Evolutionary conservation across 2,113 vertebrate genomes (phyloP).

Genomic region (Ceyx cyanopectus): DNA sequence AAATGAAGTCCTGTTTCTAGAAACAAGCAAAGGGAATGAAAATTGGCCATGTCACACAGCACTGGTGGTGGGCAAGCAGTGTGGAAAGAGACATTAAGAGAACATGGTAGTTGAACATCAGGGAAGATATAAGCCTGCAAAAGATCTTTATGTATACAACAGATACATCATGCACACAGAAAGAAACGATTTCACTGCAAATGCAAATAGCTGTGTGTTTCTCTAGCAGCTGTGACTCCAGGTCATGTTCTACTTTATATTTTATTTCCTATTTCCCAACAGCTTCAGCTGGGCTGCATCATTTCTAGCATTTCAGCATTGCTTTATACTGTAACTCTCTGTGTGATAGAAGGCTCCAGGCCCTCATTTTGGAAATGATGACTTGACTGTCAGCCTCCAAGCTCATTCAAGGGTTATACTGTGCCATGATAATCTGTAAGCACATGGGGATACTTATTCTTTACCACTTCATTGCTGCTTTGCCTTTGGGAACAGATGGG

Average conservation of each 20-base stretch:
- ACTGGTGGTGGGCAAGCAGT: not conserved
- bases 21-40: not conserved
- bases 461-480: not conserved
- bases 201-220: not conserved
- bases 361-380: not conserved
- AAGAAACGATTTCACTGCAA: not conserved
- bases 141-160: not conserved
- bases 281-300: not conserved
- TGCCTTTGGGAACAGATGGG: not conserved
- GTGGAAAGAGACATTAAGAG: not conserved
- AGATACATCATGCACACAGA: not conserved
- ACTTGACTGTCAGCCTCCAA: not conserved
- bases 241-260: not conserved
- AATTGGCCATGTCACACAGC: not conserved
- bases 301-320: not conserved
- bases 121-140: not conserved
- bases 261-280: not conserved
- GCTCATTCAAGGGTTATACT: not conserved
- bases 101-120: not conserved
- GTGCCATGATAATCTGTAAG: not conserved
- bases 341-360: not conserved
- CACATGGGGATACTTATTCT: not conserved
- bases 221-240: not conserved
- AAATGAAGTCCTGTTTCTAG: not conserved
- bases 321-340: not conserved